These are phyloP conservation scores for Notolabrus celidotus DNA, from an alignment of 2,797 vertebrate genomes.

Conservation along the genomic window DNA sequence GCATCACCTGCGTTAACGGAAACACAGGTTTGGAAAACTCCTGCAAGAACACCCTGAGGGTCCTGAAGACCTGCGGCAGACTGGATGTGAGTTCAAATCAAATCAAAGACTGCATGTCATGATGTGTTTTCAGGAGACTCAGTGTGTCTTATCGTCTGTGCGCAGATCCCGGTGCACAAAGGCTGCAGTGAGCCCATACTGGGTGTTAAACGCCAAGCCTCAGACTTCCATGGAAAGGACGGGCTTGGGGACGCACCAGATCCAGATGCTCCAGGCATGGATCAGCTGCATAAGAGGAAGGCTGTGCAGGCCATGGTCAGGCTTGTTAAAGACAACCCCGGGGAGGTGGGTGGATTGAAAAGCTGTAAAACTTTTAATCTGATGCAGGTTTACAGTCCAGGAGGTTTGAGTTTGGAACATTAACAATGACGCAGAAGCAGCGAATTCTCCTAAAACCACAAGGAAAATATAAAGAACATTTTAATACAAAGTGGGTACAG, in stretches of 20 bases:
- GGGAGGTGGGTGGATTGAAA: conserved; percentile 66
- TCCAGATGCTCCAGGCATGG: conserved; percentile 70
- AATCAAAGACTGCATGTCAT: not conserved
- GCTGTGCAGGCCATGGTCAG: conserved; percentile 75
- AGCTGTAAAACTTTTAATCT: not conserved
- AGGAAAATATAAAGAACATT: too few relatives aligned
- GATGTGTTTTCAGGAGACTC: not conserved
- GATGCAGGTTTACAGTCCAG: too few relatives aligned
- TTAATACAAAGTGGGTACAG: too few relatives aligned
- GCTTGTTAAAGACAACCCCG: conserved; percentile 70
- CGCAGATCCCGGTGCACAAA: conserved; percentile 82
- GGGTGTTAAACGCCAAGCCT: conserved; percentile 22
- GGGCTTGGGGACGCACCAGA: conserved; percentile 83
- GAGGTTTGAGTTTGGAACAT: too few relatives aligned
- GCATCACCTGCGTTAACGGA: conserved; percentile 86
- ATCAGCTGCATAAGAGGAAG: conserved; percentile 72
- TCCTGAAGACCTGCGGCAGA: conserved; percentile 90
- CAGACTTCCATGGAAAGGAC: conserved; percentile 78
- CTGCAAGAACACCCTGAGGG: conserved; percentile 89
- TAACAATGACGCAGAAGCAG: too few relatives aligned
- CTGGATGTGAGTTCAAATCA: conserved; percentile 65
- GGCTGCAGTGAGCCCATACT: conserved; percentile 70
- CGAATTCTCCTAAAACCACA: too few relatives aligned
- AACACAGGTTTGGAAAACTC: conserved; percentile 89
- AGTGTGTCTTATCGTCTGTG: not conserved